Percentiles rank a stretch among this genome's conserved stretches.
Conservation (phyloP, 2,113 vertebrate species). For the Saimiri boliviensis region DNA sequence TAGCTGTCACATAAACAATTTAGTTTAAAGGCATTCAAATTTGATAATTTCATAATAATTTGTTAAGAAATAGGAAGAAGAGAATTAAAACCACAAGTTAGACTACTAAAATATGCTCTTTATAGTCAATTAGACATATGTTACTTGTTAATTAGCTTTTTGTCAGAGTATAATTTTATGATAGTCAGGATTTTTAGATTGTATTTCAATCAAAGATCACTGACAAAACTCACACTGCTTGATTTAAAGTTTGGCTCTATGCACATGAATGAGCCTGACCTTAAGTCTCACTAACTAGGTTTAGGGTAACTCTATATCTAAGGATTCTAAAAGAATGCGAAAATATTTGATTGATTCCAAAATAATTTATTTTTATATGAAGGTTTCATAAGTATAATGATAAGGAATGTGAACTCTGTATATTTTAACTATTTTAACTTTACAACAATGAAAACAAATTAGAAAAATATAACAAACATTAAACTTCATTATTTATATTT, state of each 20-base stretch:
- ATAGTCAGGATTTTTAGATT: not conserved
- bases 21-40: not conserved
- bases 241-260: not conserved
- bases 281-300: not conserved
- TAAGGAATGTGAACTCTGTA: not conserved
- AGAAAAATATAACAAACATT: not conserved
- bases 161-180: not conserved
- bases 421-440: not conserved
- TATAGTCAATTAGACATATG: not conserved
- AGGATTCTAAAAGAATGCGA: not conserved
- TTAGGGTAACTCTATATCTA: not conserved
- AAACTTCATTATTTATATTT: not conserved
- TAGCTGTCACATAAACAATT: not conserved
- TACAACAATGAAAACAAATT: not conserved
- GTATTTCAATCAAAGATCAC: not conserved
- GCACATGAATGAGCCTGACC: not conserved
- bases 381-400: not conserved
- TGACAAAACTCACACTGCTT: not conserved
- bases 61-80: not conserved
- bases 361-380: not conserved
- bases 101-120: not conserved
- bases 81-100: not conserved
- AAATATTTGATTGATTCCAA: not conserved
- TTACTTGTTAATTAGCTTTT: not conserved
- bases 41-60: not conserved